These are phyloP conservation scores for Paraescarpia echinospica DNA, from an alignment of 1,140 invertebrate genomes.

Conservation along the genomic window DNA sequence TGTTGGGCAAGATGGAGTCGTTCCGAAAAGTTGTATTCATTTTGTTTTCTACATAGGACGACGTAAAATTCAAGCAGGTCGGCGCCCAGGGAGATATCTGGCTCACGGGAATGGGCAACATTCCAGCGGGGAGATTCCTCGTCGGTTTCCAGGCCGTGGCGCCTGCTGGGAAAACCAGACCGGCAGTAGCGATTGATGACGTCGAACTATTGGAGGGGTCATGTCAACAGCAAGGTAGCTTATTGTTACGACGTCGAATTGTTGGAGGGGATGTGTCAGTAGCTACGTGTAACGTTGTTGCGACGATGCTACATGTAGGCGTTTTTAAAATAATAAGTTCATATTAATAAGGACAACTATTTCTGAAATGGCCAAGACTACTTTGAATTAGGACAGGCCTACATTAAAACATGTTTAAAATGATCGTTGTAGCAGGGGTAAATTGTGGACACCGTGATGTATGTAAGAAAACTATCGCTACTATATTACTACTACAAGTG, in stretches of 20 bases:
- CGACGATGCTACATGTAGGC: not conserved
- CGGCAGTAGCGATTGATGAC: constrained; percentile 21
- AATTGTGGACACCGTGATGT: not conserved
- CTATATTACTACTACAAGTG: too few relatives aligned
- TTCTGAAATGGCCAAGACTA: too few relatives aligned
- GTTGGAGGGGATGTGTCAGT: too few relatives aligned
- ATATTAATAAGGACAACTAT: not conserved
- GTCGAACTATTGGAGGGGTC: constrained; percentile 12
- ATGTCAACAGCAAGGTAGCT: constrained; percentile 17
- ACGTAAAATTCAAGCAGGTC: not conserved
- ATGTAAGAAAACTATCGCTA: too few relatives aligned
- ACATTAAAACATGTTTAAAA: not conserved
- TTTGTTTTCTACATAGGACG: not conserved
- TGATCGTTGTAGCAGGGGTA: not conserved
- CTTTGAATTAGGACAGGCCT: not conserved
- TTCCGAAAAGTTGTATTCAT: too few relatives aligned
- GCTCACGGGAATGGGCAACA: constrained; percentile 2
- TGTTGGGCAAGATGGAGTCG: too few relatives aligned
- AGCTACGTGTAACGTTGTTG: too few relatives aligned
- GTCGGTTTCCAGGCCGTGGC: constrained; percentile 19
- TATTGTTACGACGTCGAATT: too few relatives aligned
- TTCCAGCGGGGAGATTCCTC: not conserved
- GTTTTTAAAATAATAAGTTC: not conserved
- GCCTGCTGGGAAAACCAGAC: not conserved
- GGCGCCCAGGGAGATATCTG: constrained; percentile 15